Percentiles rank a stretch among this genome's conserved stretches.
Conservation (phyloP, 2,888 invertebrate genomes). For the Eucera pruinosa region DNA sequence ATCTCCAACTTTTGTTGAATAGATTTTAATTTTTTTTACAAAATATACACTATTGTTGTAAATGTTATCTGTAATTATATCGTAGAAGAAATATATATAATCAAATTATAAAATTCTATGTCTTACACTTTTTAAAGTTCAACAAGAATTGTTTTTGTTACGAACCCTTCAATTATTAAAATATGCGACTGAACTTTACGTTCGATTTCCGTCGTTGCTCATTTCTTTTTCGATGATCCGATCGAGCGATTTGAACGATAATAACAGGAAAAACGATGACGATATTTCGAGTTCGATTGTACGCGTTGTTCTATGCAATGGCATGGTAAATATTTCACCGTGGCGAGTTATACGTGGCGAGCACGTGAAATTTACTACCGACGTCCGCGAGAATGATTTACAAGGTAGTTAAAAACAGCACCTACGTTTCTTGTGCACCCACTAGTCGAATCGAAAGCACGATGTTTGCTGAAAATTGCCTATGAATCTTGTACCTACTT, state of each 20-base stretch:
- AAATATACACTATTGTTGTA: no score
- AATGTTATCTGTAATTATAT: no score
- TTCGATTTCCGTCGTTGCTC: no score
- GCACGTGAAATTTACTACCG: constrained; percentile 31
- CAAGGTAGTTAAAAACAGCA: constrained; percentile 24
- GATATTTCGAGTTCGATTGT: neutral
- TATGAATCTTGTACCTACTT: neutral
- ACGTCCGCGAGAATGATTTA: constrained; percentile 35
- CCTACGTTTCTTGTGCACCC: constrained; percentile 2
- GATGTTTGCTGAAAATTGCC: neutral
- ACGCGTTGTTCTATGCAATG: constrained; percentile 6
- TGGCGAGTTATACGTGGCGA: constrained; percentile 21
- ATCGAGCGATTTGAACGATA: neutral
- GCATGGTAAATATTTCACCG: constrained; percentile 41
- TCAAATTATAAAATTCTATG: no score
- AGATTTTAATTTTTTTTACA: no score
- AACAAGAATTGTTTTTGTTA: no score
- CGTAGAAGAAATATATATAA: no score
- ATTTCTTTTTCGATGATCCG: neutral
- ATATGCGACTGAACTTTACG: no score
- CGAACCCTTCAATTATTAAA: no score
- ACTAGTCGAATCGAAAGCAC: constrained; percentile 9
- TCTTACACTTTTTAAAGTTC: no score
- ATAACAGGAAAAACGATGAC: neutral
- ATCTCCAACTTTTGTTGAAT: no score